These are phyloP conservation scores for Aethina tumida DNA, from an alignment of 1,140 invertebrate genomes.

Conservation along the genomic window DNA sequence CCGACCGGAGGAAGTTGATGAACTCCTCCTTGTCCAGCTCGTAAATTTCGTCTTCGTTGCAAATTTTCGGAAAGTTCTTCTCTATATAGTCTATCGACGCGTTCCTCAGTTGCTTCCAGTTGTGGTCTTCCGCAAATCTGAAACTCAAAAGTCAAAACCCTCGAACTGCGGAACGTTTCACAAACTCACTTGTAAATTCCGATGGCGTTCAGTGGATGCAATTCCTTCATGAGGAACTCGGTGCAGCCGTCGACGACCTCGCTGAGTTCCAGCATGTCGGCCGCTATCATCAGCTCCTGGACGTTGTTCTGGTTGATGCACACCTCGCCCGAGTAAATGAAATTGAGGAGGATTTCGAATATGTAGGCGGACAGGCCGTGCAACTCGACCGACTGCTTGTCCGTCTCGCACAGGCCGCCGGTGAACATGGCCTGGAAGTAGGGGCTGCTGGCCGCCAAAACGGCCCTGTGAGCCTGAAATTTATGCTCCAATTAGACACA, in stretches of 20 bases:
- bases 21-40: constrained; percentile 75
- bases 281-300: constrained; percentile 80
- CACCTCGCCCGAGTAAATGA: constrained; percentile 77
- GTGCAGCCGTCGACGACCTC: constrained; percentile 82
- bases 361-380: constrained; percentile 65
- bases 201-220: constrained; percentile 83
- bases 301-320: constrained; percentile 63
- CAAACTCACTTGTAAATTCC: constrained; percentile 66
- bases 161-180: background rate
- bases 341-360: constrained; percentile 68
- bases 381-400: constrained; percentile 64
- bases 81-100: constrained; percentile 77
- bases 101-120: constrained; percentile 69
- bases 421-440: constrained; percentile 96
- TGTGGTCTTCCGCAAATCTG: constrained; percentile 88
- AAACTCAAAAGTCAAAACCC: constrained; percentile 14
- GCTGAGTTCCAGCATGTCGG: constrained; percentile 84
- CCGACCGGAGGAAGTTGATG: constrained; percentile 71
- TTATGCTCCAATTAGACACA: no score
- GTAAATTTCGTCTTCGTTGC: constrained; percentile 80
- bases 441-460: constrained; percentile 83
- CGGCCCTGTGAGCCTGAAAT: constrained; percentile 76
- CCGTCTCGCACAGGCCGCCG: constrained; percentile 69
- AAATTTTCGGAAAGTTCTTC: constrained; percentile 74
- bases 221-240: constrained; percentile 76